phyloP scores from a whole-genome alignment of 2,113 vertebrate genomes.

The Sinocyclocheilus grahami region DNA sequence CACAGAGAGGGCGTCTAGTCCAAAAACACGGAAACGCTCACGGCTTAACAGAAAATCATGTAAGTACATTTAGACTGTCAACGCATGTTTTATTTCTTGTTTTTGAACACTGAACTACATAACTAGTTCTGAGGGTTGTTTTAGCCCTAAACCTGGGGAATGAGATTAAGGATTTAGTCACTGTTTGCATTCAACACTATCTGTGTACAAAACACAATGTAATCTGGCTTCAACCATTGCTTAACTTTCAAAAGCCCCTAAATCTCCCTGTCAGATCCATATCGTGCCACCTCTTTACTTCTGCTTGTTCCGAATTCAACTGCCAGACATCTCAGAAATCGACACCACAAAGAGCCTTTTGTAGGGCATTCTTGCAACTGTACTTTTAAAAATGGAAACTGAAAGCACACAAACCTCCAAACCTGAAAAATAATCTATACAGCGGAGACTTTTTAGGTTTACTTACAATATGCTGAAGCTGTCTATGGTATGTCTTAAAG shows the following conservation, averaged over 20 bases:
- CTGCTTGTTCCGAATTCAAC: constrained; percentile 17
- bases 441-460: not conserved
- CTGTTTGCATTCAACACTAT: constrained; percentile 57
- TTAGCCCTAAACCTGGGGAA: constrained; percentile 2
- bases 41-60: constrained; percentile 92
- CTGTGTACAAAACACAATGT: constrained; percentile 66
- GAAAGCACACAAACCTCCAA: not conserved
- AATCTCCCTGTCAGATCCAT: constrained; percentile 42
- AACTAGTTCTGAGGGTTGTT: not conserved
- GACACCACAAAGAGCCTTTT: constrained; percentile 33
- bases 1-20: constrained; percentile 77
- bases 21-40: constrained; percentile 87
- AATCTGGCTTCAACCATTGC: constrained; percentile 49
- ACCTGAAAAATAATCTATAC: not conserved
- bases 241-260: constrained; percentile 51
- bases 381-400: not conserved
- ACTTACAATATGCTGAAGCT: not conserved
- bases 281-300: constrained; percentile 16
- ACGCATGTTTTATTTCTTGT: not conserved
- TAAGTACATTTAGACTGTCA: constrained; percentile 73
- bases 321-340: constrained; percentile 18
- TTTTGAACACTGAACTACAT: not conserved
- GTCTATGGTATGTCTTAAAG: not conserved
- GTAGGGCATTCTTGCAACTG: constrained; percentile 22
- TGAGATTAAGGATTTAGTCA: constrained; percentile 29